Conservation (phyloP, 2,797 vertebrate species). For the Sparidentex hasta region DNA sequence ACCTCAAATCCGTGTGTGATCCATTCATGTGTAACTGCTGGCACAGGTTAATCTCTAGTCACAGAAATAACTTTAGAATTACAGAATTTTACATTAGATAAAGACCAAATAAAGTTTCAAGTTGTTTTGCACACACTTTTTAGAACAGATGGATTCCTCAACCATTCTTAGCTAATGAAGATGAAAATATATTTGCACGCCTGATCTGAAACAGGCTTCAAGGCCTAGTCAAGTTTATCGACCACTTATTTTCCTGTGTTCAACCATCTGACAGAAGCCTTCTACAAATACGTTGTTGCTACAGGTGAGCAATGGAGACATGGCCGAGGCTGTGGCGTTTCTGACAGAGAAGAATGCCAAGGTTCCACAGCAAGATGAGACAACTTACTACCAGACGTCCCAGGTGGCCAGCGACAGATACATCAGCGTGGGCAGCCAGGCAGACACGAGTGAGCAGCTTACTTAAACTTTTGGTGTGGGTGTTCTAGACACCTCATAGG, state of each 20-base stretch:
- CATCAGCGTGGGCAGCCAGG: constrained; percentile 98
- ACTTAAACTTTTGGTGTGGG: not conserved
- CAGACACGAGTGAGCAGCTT: constrained; percentile 92
- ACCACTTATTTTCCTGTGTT: not conserved
- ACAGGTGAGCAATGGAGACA: constrained; percentile 97
- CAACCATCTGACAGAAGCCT: not conserved
- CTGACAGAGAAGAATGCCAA: constrained; percentile 97
- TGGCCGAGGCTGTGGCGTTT: constrained; percentile 95
- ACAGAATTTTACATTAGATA: not conserved
- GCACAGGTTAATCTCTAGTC: not conserved
- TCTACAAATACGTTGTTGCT: not conserved
- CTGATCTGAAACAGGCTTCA: not conserved
- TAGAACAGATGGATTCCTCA: not conserved
- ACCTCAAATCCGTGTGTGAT: not conserved
- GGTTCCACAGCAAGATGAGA: constrained; percentile 94
- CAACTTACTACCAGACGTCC: constrained; percentile 95
- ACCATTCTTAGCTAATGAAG: not conserved
- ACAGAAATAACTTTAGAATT: not conserved
- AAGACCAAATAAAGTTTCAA: not conserved
- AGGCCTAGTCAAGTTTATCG: not conserved
- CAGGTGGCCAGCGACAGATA: constrained; percentile 95
- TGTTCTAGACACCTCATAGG: not conserved
- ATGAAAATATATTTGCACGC: not conserved
- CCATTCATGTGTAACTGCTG: not conserved
- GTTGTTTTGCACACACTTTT: not conserved